phyloP scores from a whole-genome alignment of 1,140 invertebrate genomes.

The Apis laboriosa region DNA sequence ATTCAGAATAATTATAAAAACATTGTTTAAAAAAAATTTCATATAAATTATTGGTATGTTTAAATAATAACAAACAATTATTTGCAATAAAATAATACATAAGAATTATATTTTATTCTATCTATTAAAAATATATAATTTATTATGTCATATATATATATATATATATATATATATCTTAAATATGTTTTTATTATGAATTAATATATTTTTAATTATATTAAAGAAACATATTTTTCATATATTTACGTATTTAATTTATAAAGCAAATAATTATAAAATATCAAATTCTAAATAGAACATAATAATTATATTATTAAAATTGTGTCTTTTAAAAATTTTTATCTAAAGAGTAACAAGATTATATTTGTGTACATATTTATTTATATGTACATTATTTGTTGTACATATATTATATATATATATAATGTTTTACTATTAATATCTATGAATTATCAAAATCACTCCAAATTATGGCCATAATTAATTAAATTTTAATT shows the following conservation, averaged over 20 bases:
- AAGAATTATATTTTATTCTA: not conserved
- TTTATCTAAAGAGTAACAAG: constrained; percentile 16
- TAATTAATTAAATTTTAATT: constrained; percentile 32
- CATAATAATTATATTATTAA: constrained; percentile 8
- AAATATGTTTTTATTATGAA: not conserved
- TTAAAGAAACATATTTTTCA: constrained; percentile 10
- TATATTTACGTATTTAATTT: not conserved
- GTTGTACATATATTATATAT: no score
- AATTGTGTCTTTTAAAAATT: constrained; percentile 21
- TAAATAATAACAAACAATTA: not conserved
- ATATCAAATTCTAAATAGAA: not conserved
- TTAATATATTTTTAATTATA: constrained; percentile 4
- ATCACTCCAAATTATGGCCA: constrained; percentile 26
- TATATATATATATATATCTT: not conserved
- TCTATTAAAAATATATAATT: not conserved
- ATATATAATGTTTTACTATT: not conserved
- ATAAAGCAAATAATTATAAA: constrained; percentile 24
- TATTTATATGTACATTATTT: no score
- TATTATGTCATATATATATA: constrained; percentile 1
- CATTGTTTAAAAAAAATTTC: not conserved
- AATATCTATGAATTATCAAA: constrained; percentile 23
- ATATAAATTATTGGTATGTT: not conserved
- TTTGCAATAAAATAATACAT: not conserved
- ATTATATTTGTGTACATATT: not conserved
- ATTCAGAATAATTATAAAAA: not conserved